phyloP scores from a whole-genome alignment of 2,113 vertebrate species.

The human (Homo sapiens) region DNA sequence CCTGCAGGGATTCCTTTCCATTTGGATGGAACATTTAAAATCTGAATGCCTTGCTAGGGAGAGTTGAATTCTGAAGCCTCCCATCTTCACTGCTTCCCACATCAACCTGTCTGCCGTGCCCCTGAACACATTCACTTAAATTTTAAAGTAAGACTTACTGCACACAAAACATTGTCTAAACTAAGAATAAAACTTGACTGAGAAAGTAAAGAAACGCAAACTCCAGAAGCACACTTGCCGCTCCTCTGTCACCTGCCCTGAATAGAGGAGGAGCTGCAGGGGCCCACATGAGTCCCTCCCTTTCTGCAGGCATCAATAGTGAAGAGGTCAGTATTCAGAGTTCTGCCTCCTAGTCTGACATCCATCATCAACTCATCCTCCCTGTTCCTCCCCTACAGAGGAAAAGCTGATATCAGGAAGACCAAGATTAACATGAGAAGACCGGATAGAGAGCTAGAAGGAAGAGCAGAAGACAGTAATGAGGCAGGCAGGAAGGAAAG shows the following conservation, averaged over 20 bases:
- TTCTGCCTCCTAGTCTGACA: not conserved
- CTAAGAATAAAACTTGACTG: not conserved
- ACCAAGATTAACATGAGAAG: not conserved
- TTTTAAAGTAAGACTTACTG: not conserved
- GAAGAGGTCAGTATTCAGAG: not conserved
- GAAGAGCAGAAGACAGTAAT: not conserved
- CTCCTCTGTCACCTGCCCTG: not conserved
- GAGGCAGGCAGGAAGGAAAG: not conserved
- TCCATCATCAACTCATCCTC: not conserved
- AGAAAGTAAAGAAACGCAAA: not conserved
- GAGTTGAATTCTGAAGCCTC: too few species aligned
- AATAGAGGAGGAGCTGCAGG: not conserved
- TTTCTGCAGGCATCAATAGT: not conserved
- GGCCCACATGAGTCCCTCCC: too few species aligned
- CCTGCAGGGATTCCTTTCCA: not conserved
- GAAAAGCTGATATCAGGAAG: not conserved
- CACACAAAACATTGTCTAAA: not conserved
- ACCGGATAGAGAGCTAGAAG: not conserved
- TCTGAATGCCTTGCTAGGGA: not conserved
- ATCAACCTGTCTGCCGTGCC: not conserved
- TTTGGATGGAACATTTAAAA: not conserved
- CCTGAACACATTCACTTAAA: not conserved
- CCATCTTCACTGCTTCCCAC: not conserved
- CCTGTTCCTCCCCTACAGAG: not conserved
- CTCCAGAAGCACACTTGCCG: not conserved